These are phyloP conservation scores for Himalopsyche kuldschensis DNA, from an alignment of 2,888 invertebrate species.

Conservation along the genomic window DNA sequence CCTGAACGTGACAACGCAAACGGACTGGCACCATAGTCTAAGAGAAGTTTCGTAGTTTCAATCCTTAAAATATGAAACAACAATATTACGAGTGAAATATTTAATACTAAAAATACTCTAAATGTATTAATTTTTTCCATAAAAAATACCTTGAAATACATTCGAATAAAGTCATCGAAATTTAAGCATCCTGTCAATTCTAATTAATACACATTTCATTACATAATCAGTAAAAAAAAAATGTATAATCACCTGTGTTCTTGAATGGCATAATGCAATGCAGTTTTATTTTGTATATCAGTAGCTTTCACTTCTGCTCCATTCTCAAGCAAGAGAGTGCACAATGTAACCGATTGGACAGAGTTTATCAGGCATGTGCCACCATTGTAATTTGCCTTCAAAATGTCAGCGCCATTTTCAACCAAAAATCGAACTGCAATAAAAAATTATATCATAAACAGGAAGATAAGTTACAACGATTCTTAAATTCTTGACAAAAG, in stretches of 20 bases:
- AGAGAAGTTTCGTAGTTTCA: conserved; percentile 79
- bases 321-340: conserved; percentile 75
- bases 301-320: conserved; percentile 84
- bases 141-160: not conserved
- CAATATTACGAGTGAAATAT: not conserved
- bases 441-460: too few relatives aligned
- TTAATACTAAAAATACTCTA: not conserved
- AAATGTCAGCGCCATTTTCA: conserved; percentile 79
- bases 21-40: conserved; percentile 80
- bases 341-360: conserved; percentile 82
- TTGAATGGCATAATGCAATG: conserved; percentile 91
- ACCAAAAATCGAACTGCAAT: conserved; percentile 69
- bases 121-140: not conserved
- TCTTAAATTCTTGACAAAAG: not conserved
- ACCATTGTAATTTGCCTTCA: conserved; percentile 84
- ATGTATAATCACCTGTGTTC: conserved; percentile 62
- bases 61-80: conserved; percentile 51
- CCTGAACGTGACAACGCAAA: conserved; percentile 75
- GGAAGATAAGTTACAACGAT: too few relatives aligned
- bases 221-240: not conserved
- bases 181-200: not conserved
- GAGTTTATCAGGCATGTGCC: conserved; percentile 93
- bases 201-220: not conserved
- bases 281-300: conserved; percentile 89
- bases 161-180: not conserved